phyloP scores from a whole-genome alignment of 1,140 invertebrate species.

The Neodiprion virginianus region DNA sequence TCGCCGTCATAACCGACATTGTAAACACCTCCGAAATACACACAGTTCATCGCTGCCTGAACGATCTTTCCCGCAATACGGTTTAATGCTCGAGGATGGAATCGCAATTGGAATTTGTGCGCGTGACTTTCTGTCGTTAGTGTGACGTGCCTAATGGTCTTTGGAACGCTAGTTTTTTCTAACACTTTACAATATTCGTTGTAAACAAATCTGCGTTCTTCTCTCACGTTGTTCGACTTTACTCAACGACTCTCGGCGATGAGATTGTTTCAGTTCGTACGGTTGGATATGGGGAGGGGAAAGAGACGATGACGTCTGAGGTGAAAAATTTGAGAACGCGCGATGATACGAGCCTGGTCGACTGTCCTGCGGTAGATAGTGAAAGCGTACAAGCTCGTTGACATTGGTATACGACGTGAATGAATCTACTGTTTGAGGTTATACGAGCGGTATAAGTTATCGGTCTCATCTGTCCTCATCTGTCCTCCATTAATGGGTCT shows the following conservation, averaged over 20 bases:
- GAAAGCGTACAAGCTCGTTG: not conserved
- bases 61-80: no score
- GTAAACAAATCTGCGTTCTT: slow-evolving; percentile 20
- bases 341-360: no score
- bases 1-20: not conserved
- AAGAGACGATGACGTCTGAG: not conserved
- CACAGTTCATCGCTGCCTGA: no score
- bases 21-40: not conserved
- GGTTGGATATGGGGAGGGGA: no score
- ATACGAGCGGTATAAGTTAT: slow-evolving; percentile 9
- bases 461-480: slow-evolving; percentile 14
- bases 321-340: not conserved
- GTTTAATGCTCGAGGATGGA: no score
- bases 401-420: not conserved
- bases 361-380: not conserved
- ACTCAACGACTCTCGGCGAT: not conserved
- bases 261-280: no score
- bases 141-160: not conserved
- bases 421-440: not conserved
- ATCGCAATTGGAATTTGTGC: no score
- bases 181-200: no score
- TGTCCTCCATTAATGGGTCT: slow-evolving; percentile 12
- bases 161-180: no score
- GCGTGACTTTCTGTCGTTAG: slow-evolving; percentile 29
- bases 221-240: no score